phyloP scores from a whole-genome alignment of 2,888 invertebrate genomes.

The Leptopilina syphax region DNA sequence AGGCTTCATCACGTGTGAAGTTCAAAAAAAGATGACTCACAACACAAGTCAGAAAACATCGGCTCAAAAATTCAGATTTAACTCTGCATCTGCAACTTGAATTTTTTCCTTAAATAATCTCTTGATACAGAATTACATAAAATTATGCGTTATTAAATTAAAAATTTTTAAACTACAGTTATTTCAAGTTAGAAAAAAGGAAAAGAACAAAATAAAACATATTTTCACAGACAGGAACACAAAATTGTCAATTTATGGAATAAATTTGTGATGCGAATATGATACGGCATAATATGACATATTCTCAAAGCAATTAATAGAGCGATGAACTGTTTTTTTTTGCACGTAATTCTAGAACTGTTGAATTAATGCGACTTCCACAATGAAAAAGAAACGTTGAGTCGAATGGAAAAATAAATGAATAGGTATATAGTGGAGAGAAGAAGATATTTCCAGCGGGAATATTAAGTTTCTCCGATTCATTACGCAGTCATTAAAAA shows the following conservation, averaged over 20 bases:
- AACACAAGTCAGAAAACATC: conserved; percentile 17
- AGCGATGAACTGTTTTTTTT: conserved; percentile 32
- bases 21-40: conserved; percentile 39
- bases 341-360: conserved; percentile 29
- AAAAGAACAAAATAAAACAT: not conserved
- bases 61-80: conserved; percentile 30
- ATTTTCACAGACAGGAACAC: not conserved
- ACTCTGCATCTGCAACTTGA: not conserved
- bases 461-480: conserved; percentile 1
- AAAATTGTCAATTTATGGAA: conserved; percentile 9
- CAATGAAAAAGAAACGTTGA: conserved; percentile 12
- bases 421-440: not conserved
- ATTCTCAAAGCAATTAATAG: conserved; percentile 23
- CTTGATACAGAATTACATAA: no score
- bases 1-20: conserved; percentile 38
- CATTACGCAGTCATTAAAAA: conserved; percentile 2
- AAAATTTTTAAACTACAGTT: no score
- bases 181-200: not conserved
- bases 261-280: conserved; percentile 9
- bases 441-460: not conserved
- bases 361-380: conserved; percentile 29
- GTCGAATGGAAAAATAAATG: not conserved
- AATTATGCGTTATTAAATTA: no score
- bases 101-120: no score
- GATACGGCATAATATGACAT: not conserved